Evolutionary conservation across 2,113 vertebrate genomes (phyloP), one percentile per base, ranked within the genome.

Genomic region (Antidorcas marsupialis): DNA sequence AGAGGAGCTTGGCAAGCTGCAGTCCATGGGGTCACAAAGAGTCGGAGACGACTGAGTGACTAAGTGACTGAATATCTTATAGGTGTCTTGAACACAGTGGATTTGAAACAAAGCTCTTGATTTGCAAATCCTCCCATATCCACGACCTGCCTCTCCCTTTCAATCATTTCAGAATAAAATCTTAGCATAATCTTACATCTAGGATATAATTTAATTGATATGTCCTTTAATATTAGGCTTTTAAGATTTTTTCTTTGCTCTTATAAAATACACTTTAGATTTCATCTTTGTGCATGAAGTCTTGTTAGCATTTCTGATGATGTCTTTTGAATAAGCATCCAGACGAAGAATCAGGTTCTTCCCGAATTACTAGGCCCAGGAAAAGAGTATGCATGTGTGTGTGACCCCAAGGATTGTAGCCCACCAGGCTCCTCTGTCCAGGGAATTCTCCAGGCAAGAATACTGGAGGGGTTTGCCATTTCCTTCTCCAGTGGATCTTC

Each of bases 251-350:
- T 86, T 45, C 52, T 84, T 60, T 60, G 6, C 30, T 87, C 17
- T 55, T 87, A n/a, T 45, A 87, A 87, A 74, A 93, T 82, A 39
- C 17, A 27, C 28, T 74, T 86, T 82, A 43, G 53, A 62, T 87
- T 55, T 60, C 36, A 81, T 17, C 87, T 85, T 76, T 47, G 60
- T 50, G 15, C 52, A n/a, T 55, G 47, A 74, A 87, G 19, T 30
- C 60, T 90, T 82, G 60, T 82, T 91, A 47, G 8, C 39, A 36
- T 78, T 76, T 78, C 60, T 97, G 82, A 47, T 87, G 27, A 28
- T 30, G 71, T 27, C 30, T 59, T 95, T 50, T 83, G 59, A 67
- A 71, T 92, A 47, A 76, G 53, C 47, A 87, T 30, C 11, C 25
- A 57, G 76, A 88, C 30, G 10, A 60, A 64, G 78, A 30, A 39